phyloP scores from a whole-genome alignment of 2,797 vertebrate species.

The Protosalanx chinensis region DNA sequence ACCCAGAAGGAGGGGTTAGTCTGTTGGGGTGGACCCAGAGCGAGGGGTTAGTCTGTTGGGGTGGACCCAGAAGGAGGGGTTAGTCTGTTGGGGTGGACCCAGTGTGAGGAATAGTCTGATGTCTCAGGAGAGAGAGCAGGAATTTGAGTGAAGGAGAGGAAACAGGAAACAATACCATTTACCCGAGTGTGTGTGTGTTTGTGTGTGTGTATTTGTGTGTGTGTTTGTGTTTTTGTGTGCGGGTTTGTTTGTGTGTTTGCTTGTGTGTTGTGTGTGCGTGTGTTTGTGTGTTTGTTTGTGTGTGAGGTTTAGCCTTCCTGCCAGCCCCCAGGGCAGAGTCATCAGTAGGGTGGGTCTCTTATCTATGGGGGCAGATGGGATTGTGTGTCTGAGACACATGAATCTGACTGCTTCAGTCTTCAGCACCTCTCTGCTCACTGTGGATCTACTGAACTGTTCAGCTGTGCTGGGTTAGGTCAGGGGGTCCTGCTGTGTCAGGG shows the following conservation, averaged over 20 bases:
- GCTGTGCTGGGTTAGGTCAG: no score
- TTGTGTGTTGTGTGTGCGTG: slow-evolving; percentile 31
- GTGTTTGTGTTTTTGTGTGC: slow-evolving; percentile 3
- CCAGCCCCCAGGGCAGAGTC: slow-evolving; percentile 58
- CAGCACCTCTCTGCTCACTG: no score
- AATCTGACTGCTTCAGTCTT: no score
- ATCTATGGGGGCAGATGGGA: slow-evolving; percentile 59
- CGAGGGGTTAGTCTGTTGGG: no score
- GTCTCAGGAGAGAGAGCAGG: background rate
- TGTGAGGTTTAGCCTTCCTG: slow-evolving; percentile 13
- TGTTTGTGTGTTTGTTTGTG: background rate
- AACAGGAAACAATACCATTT: background rate
- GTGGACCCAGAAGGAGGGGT: no score
- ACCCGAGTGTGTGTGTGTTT: background rate
- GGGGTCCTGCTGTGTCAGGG: background rate
- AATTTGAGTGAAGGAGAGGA: slow-evolving; percentile 2
- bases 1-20: no score
- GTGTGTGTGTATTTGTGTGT: background rate
- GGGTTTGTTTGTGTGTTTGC: slow-evolving; percentile 7
- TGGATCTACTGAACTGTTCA: no score
- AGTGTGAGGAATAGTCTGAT: no score
- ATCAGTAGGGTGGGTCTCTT: slow-evolving; percentile 71
- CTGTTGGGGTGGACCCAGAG: background rate
- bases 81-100: no score
- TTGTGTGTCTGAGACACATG: slow-evolving; percentile 37